Conservation (phyloP, 1,140 invertebrate species). For the Asobara japonica region DNA sequence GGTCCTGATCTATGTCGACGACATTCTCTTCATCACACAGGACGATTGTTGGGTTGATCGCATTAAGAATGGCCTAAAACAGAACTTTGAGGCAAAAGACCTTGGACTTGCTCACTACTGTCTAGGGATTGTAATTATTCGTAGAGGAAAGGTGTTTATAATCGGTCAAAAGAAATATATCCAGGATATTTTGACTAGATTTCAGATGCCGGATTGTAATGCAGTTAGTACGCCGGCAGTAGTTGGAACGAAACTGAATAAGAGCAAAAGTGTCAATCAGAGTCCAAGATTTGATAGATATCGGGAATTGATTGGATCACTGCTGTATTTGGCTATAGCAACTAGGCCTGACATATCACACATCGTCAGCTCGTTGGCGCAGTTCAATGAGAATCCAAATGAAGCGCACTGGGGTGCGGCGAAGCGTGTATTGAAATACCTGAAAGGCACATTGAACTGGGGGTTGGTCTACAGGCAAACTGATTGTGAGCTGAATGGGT, state of each 20-base stretch:
- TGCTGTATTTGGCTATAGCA: conserved; percentile 55
- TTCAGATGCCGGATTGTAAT: background rate
- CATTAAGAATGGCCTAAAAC: background rate
- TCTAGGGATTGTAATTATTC: background rate
- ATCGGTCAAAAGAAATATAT: background rate
- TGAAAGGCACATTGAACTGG: too few relatives aligned
- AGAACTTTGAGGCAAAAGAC: background rate
- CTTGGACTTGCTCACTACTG: background rate
- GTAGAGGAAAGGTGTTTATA: background rate
- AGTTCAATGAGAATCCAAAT: conserved; percentile 19
- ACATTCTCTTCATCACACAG: conserved; percentile 13
- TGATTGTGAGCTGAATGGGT: too few relatives aligned
- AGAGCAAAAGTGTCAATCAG: background rate
- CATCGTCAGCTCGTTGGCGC: conserved; percentile 46
- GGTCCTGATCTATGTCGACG: conserved; percentile 43
- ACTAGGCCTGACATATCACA: conserved; percentile 64
- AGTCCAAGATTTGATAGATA: conserved; percentile 38
- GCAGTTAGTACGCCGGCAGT: background rate
- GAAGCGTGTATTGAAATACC: conserved; percentile 43
- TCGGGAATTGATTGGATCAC: conserved; percentile 51
- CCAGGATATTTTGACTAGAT: background rate
- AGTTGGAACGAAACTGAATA: background rate
- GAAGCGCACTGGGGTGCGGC: conserved; percentile 39
- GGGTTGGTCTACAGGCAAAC: too few relatives aligned
- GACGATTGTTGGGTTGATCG: background rate